phyloP scores from a whole-genome alignment of 2,888 invertebrate genomes.

The Leptogaster cylindrica region DNA sequence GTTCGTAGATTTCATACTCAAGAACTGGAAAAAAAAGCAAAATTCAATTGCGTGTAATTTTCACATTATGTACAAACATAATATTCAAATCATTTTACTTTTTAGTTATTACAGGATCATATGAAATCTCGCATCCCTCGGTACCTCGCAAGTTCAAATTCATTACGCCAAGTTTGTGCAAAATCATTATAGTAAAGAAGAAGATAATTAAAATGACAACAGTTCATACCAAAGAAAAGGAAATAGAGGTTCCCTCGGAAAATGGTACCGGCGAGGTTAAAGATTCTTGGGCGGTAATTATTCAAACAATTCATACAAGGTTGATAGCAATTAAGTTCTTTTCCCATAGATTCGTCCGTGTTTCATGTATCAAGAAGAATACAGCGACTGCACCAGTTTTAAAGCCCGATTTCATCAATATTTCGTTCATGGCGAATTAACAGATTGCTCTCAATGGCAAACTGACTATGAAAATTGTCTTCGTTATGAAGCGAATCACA shows the following conservation, averaged over 20 bases:
- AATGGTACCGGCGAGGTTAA: constrained; percentile 5
- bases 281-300: constrained; percentile 55
- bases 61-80: no score
- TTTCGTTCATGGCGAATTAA: constrained; percentile 75
- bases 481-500: constrained; percentile 68
- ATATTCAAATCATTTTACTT: no score
- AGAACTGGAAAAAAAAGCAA: no score
- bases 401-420: constrained; percentile 84
- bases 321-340: background rate
- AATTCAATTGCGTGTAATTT: no score
- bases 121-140: no score
- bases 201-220: background rate
- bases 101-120: no score
- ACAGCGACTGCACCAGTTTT: constrained; percentile 77
- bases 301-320: background rate
- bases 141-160: no score
- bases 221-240: background rate
- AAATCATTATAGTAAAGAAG: background rate
- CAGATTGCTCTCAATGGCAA: constrained; percentile 82
- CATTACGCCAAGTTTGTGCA: no score
- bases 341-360: constrained; percentile 75
- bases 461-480: constrained; percentile 77
- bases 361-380: constrained; percentile 80
- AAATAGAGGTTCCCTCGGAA: background rate
- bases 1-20: no score